A percentile compares a stretch with the other conserved stretches of the same genome.
Evolutionary conservation across 1,140 invertebrate genomes (phyloP).

Genomic region (Bombus turneri): DNA sequence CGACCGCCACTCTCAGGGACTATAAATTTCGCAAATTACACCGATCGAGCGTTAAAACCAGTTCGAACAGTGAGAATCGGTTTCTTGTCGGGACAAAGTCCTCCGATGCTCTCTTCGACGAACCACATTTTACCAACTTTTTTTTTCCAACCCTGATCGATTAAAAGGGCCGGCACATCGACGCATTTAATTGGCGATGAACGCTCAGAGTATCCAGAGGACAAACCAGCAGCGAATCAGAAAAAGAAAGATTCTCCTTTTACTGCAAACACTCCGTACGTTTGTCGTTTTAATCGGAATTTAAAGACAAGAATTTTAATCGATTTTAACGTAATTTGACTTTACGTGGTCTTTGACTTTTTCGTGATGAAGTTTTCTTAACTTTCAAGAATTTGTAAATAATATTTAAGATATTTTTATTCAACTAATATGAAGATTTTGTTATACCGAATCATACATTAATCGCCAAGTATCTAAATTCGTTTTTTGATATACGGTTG

Average conservation of each 20-base stretch:
- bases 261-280: background rate
- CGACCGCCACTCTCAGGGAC: conserved; percentile 32
- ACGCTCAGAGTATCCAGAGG: background rate
- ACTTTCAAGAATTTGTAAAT: background rate
- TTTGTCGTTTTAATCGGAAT: background rate
- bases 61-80: conserved; percentile 17
- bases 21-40: conserved; percentile 71
- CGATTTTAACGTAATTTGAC: background rate
- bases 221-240: background rate
- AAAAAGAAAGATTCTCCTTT: background rate
- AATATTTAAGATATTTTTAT: background rate
- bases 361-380: background rate
- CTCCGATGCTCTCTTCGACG: background rate
- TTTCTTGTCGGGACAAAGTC: conserved; percentile 30
- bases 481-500: background rate
- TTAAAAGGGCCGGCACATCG: conserved; percentile 34
- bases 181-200: conserved; percentile 56
- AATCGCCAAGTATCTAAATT: background rate
- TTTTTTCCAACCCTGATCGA: conserved; percentile 34
- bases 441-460: background rate
- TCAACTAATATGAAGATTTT: background rate
- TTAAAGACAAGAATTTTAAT: background rate
- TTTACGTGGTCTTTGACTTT: background rate
- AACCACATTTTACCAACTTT: conserved; percentile 17
- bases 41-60: conserved; percentile 65